A percentile compares a stretch with the other conserved stretches of the same genome.
Evolutionary conservation across 2,113 vertebrate genomes (phyloP).

Genomic region (crab-eating macaque (Macaca fascicularis)): DNA sequence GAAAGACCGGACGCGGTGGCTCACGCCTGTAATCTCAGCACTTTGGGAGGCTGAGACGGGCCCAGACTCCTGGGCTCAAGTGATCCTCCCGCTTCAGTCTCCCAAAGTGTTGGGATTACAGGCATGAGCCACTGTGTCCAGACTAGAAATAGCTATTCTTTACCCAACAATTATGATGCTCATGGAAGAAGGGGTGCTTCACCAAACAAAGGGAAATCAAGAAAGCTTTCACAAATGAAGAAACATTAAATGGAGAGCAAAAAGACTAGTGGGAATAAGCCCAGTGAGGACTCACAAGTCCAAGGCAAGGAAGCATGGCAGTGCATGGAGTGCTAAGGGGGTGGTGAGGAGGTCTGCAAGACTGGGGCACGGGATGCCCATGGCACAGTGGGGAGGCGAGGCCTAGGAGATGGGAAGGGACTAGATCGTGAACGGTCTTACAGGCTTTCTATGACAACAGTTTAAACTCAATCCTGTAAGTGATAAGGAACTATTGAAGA

Average conservation of each 20-base stretch:
- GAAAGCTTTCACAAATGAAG: neutral
- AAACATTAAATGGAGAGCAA: neutral
- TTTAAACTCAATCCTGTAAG: neutral
- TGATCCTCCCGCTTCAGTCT: too few species aligned
- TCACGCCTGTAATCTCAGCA: neutral
- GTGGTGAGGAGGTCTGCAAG: neutral
- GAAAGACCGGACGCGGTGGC: rapidly evolving
- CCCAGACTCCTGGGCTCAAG: too few species aligned
- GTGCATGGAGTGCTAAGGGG: neutral
- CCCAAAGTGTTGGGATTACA: too few species aligned
- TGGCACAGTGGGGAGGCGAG: neutral
- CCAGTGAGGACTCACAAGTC: neutral
- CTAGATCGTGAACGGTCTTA: neutral
- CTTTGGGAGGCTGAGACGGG: neutral
- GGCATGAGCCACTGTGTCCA: too few species aligned
- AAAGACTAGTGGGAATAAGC: neutral
- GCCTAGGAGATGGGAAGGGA: neutral
- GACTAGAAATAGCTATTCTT: neutral
- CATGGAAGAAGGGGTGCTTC: neutral
- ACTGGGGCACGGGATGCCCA: neutral
- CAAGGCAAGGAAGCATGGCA: neutral
- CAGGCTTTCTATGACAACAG: neutral
- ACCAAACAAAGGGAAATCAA: neutral
- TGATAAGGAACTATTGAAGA: neutral
- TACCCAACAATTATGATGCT: neutral